Conservation (phyloP, 2,797 vertebrate species). For the Moxostoma hubbsi region DNA sequence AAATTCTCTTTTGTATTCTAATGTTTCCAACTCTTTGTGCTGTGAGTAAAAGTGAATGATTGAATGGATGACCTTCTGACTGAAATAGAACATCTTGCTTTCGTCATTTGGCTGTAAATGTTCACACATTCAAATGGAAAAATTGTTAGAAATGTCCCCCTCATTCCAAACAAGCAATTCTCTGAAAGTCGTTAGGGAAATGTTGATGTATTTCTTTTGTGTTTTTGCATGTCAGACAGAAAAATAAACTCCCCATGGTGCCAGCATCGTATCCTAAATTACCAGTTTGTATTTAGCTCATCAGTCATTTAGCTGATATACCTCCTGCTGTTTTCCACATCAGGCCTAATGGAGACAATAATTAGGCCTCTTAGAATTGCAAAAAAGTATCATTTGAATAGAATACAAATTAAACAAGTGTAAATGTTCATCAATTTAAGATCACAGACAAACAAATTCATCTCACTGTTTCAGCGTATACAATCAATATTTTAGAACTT, state of each 20-base stretch:
- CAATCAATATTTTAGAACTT: background rate
- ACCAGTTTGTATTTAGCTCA: background rate
- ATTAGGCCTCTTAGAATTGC: conserved; percentile 31
- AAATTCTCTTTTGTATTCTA: conserved; percentile 1
- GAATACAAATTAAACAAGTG: background rate
- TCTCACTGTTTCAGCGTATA: background rate
- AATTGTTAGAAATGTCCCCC: conserved; percentile 23
- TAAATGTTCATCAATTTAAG: background rate
- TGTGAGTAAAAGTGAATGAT: conserved; percentile 24
- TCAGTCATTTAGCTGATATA: conserved; percentile 20
- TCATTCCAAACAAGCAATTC: background rate
- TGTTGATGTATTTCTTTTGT: conserved; percentile 5
- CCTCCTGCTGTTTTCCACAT: conserved; percentile 33
- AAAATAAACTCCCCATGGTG: background rate
- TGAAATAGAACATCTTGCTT: conserved; percentile 16
- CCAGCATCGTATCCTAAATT: background rate
- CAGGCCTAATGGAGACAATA: conserved; percentile 24
- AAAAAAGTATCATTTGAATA: background rate
- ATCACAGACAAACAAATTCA: background rate
- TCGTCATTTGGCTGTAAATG: conserved; percentile 40
- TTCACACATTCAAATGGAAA: conserved; percentile 18
- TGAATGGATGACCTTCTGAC: background rate
- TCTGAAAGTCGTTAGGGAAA: background rate
- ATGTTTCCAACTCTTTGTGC: background rate
- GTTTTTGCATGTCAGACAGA: background rate